A percentile compares a stretch with the other conserved stretches of the same genome.
Conservation (phyloP, 1,140 invertebrate species). For the Trichonephila clavipes region DNA sequence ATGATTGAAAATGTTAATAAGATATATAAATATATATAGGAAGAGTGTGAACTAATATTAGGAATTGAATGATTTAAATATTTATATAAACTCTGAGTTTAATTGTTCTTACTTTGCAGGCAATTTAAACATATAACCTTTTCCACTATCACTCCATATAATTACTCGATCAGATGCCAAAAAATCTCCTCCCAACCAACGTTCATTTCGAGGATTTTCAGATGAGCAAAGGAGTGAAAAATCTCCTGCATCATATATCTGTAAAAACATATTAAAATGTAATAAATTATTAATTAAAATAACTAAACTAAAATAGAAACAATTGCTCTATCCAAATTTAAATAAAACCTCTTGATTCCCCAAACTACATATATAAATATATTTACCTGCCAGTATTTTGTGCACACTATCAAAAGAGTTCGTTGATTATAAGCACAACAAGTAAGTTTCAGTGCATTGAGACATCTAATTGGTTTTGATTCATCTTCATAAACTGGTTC, state of each 20-base stretch:
- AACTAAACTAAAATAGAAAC: too few species aligned
- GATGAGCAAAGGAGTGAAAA: conserved; percentile 96
- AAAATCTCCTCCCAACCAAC: conserved; percentile 97
- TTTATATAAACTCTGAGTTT: too few species aligned
- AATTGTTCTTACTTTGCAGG: conserved; percentile 92
- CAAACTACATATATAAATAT: background rate
- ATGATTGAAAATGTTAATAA: too few species aligned
- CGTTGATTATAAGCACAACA: conserved; percentile 97
- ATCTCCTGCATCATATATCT: conserved; percentile 95
- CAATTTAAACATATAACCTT: conserved; percentile 95
- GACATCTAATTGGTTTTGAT: conserved; percentile 96
- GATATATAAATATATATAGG: too few species aligned
- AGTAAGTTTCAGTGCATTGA: conserved; percentile 95
- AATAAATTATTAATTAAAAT: conserved; percentile 11
- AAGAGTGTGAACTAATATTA: too few species aligned
- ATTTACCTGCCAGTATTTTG: conserved; percentile 97
- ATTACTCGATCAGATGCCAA: conserved; percentile 93
- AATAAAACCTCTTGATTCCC: background rate
- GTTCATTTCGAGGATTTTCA: conserved; percentile 88
- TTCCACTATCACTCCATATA: conserved; percentile 96
- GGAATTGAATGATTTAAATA: too few species aligned
- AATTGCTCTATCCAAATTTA: too few species aligned
- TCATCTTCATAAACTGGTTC: conserved; percentile 98
- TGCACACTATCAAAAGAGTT: conserved; percentile 97
- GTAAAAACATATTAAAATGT: conserved; percentile 76